phyloP scores from a whole-genome alignment of 2,113 vertebrate species.

The Urocolius indicus region DNA sequence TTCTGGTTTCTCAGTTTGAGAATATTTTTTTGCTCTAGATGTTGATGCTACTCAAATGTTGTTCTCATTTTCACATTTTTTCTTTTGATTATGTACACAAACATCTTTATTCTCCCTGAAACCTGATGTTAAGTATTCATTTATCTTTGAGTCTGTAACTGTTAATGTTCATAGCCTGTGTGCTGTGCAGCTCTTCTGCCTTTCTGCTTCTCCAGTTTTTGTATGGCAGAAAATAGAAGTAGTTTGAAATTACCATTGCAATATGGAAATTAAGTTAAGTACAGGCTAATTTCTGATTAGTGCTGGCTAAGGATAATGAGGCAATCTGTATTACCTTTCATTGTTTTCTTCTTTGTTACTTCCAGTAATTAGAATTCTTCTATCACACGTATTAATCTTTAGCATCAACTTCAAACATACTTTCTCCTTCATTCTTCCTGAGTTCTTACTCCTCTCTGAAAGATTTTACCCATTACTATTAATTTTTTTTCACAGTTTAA shows the following conservation, averaged over 20 bases:
- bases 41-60: not conserved
- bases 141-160: not conserved
- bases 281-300: not conserved
- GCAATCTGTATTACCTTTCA: not conserved
- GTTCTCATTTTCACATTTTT: slow-evolving; percentile 1
- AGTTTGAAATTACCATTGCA: not conserved
- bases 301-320: not conserved
- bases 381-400: not conserved
- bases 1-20: not conserved
- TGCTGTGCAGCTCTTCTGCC: not conserved
- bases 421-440: not conserved
- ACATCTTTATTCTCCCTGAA: not conserved
- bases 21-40: not conserved
- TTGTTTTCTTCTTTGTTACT: not conserved
- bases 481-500: not conserved
- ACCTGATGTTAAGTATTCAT: not conserved
- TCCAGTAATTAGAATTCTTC: not conserved
- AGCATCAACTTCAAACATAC: not conserved
- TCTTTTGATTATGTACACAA: not conserved
- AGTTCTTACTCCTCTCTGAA: not conserved
- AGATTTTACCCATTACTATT: not conserved
- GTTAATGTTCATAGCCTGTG: not conserved
- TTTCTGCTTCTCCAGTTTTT: not conserved
- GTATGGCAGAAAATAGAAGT: not conserved
- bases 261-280: not conserved